Conservation (phyloP, 2,888 invertebrate species). For the Orthosia gracilis region DNA sequence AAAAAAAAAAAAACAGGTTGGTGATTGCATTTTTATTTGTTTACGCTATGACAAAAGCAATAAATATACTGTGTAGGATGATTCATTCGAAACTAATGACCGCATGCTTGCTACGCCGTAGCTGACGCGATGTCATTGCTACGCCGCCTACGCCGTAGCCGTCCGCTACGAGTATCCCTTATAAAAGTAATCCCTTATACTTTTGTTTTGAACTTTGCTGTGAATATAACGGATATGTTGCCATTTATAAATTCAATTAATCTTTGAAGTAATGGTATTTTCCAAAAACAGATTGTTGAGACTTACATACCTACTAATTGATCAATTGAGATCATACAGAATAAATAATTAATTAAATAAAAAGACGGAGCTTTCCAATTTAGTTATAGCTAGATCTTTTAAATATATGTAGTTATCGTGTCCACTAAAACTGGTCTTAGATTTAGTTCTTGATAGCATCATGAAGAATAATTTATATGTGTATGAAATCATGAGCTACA, state of each 20-base stretch:
- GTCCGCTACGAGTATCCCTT: conserved; percentile 23
- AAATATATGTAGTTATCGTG: too few relatives aligned
- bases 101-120: conserved; percentile 47
- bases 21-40: not conserved
- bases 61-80: not conserved
- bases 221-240: not conserved
- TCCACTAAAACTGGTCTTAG: too few relatives aligned
- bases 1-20: too few relatives aligned
- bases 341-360: too few relatives aligned
- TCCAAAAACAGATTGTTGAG: too few relatives aligned
- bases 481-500: too few relatives aligned
- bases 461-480: too few relatives aligned
- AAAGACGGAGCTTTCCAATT: too few relatives aligned
- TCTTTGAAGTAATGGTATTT: not conserved
- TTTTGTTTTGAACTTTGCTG: not conserved
- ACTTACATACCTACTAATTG: too few relatives aligned
- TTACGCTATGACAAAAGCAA: not conserved
- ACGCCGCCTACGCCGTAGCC: conserved; percentile 43
- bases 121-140: conserved; percentile 26
- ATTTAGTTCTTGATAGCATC: too few relatives aligned
- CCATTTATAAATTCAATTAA: not conserved
- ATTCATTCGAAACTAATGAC: conserved; percentile 9
- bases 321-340: too few relatives aligned
- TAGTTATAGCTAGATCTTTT: too few relatives aligned
- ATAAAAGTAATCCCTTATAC: not conserved